Evolutionary conservation across 2,888 invertebrate genomes (phyloP), one percentile per base, ranked within the genome.

Genomic region (Trisateles emortualis): DNA sequence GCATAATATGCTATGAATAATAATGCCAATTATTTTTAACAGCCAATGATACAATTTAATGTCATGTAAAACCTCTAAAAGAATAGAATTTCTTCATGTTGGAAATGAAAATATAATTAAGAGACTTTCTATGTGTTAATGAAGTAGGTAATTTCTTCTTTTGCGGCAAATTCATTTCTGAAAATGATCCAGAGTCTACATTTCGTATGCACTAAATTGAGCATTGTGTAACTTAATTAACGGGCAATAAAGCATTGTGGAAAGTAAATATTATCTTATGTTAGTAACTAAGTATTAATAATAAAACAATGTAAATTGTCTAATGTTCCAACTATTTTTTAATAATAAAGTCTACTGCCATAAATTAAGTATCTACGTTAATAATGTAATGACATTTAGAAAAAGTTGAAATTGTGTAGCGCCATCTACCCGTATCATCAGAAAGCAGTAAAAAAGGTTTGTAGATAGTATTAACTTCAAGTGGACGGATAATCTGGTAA

Each of bases 1-100:
- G 64, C 52, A 50, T 52, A 46, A 51, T 54, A 54, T 32, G 36
- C 52, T 46, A 39, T 62, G 51, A 67, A 56, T 60, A 59, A 59
- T 48, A 49, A 26, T 39, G 26, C 40, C 52, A 58, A 59, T 63
- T 52, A 54, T 40, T 52, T 60, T 50, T 61, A 48, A 51, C 32
- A 10, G 29, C 29, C 52, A 53, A 44, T 54, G 14, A 39, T 43
- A 52, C 42, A 39, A 50, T 29, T 40, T 41, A 53, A 59, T 43
- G 36, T 16, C 45, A 50, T 46, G 33, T 49, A 38, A 51, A 53
- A 46, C 22, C 49, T 29, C 3, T 9, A 13, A 44, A 38, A 44
- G 35, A 44, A 49, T 51, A 40, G 13, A 42, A 46, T 44, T 51
- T 51, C 3, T 47, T 53, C 33, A 11, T 14, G 36, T 3, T 16